These are phyloP conservation scores for Aythya baeri DNA, from an alignment of 2,113 vertebrate genomes.

Conservation along the genomic window DNA sequence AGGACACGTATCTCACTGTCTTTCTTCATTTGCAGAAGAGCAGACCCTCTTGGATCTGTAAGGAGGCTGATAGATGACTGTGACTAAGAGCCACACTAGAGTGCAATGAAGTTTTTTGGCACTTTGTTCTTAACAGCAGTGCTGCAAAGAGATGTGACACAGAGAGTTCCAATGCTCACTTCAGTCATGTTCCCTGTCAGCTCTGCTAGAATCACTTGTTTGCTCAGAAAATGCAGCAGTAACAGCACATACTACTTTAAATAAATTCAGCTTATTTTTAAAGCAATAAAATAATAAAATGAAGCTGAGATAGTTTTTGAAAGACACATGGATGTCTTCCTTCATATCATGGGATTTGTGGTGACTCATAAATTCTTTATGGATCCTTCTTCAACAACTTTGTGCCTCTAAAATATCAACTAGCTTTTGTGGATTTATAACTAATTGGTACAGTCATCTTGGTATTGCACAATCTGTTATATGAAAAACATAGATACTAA, in stretches of 20 bases:
- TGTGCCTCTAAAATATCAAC: neutral
- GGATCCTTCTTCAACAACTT: neutral
- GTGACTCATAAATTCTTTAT: neutral
- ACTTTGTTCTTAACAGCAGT: neutral
- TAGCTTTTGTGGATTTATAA: neutral
- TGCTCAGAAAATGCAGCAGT: conserved; percentile 1
- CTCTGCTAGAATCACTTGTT: neutral
- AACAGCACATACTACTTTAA: neutral
- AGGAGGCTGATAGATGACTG: neutral
- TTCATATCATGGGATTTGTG: neutral
- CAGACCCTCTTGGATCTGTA: neutral
- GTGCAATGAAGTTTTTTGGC: neutral
- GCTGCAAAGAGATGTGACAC: neutral
- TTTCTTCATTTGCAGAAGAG: neutral
- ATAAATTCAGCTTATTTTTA: conserved; percentile 6
- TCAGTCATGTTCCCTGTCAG: neutral
- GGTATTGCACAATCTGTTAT: neutral
- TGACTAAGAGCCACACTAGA: neutral
- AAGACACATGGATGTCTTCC: neutral
- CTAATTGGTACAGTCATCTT: neutral
- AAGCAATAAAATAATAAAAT: neutral
- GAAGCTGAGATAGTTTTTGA: neutral
- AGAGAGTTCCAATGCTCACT: neutral
- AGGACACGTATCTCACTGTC: neutral
- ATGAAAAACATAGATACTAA: neutral